Percentiles rank a stretch among this genome's conserved stretches.
These are phyloP conservation scores for Cinara cedri DNA, from an alignment of 2,888 invertebrate genomes.

Conservation along the genomic window DNA sequence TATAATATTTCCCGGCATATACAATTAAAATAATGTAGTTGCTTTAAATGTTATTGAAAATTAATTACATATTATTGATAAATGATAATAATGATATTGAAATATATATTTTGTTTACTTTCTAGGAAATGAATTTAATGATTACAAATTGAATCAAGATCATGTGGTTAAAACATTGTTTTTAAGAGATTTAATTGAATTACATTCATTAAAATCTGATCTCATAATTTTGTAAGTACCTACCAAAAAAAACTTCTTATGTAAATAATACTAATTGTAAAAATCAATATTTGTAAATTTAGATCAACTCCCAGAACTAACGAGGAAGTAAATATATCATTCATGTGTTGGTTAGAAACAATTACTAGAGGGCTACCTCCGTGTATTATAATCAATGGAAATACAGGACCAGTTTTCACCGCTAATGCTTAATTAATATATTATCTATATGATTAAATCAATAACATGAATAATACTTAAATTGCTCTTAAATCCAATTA, in stretches of 20 bases:
- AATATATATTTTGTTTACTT: neutral
- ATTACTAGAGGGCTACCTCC: slow-evolving; percentile 40
- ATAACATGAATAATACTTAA: too few relatives aligned
- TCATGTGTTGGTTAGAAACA: slow-evolving; percentile 53
- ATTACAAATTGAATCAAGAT: slow-evolving; percentile 73
- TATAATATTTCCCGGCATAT: too few relatives aligned
- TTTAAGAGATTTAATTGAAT: slow-evolving; percentile 83
- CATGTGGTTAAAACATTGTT: slow-evolving; percentile 90
- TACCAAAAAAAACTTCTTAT: neutral
- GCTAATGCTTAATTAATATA: neutral
- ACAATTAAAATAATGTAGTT: too few relatives aligned
- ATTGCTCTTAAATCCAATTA: too few relatives aligned
- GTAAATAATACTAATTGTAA: neutral
- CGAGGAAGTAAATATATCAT: slow-evolving; percentile 2
- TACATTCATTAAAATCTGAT: slow-evolving; percentile 84
- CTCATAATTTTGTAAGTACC: slow-evolving; percentile 84
- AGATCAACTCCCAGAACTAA: slow-evolving; percentile 33
- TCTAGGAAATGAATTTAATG: slow-evolving; percentile 57
- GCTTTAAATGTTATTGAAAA: too few relatives aligned
- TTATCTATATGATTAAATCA: too few relatives aligned
- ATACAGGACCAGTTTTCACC: neutral
- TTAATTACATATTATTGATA: neutral
- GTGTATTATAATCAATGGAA: slow-evolving; percentile 41
- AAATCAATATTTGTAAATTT: neutral
- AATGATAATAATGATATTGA: neutral